Evolutionary conservation across 2,113 vertebrate species (phyloP).

Genomic region (Atlantisia rogersi): DNA sequence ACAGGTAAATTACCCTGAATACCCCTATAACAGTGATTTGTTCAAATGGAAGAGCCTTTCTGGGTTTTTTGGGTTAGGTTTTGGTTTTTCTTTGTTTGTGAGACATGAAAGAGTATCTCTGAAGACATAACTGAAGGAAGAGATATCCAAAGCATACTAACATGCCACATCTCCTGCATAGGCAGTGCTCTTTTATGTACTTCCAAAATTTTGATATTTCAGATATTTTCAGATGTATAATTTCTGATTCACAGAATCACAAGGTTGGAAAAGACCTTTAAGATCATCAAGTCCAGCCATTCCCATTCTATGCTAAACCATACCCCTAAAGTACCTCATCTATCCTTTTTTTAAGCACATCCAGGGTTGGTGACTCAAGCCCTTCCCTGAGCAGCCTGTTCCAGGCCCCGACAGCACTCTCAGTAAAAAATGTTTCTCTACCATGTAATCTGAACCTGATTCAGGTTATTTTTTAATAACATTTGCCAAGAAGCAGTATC

Average conservation of each 20-base stretch:
- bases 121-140: not conserved
- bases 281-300: too few relatives aligned
- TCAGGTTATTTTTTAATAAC: not conserved
- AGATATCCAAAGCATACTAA: not conserved
- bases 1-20: slow-evolving; percentile 6
- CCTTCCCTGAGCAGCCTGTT: too few relatives aligned
- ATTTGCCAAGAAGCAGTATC: not conserved
- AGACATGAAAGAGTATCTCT: not conserved
- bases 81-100: not conserved
- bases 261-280: too few relatives aligned
- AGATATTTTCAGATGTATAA: not conserved
- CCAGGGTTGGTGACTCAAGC: too few relatives aligned
- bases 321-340: too few relatives aligned
- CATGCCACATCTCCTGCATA: not conserved
- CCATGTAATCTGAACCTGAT: not conserved
- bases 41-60: not conserved
- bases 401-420: too few relatives aligned
- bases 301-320: too few relatives aligned
- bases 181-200: not conserved
- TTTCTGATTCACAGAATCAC: too few relatives aligned
- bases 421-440: too few relatives aligned
- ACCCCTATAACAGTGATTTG: not conserved
- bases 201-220: not conserved
- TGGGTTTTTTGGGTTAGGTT: not conserved
- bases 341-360: too few relatives aligned